Evolutionary conservation across 2,797 vertebrate species (phyloP), one percentile per base, ranked within the genome.

Genomic region (Siniperca obscura): DNA sequence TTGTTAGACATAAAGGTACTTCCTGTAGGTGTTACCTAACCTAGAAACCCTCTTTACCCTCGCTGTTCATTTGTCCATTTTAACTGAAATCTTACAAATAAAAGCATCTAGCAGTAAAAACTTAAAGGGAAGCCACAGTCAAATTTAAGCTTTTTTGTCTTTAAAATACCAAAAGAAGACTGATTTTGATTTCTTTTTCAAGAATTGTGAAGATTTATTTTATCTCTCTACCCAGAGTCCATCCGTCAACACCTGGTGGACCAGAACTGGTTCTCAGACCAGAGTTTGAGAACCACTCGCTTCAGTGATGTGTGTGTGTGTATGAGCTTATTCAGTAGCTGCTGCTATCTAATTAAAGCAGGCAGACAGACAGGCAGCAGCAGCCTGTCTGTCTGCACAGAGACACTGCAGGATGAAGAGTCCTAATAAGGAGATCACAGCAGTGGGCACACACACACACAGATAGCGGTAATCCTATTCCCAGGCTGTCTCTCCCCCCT

Each of bases 391-490:
- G 80, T 52, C 80, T 83, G 72, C 85, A 48, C 46, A 36, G 74
- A 69, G 38, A 36, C 56, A 3, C 70, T 82, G 80, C 79, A 85
- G 70, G 68, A 86, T 74, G 52, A 81, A n/a, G 76, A 87, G 56
- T 79, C 90, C 87, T 89, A 89, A 93, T 91, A 91, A 91, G 89
- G 86, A 81, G 82, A 88, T 82, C 78, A 55, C 66, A 64, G 81
- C 17, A 0, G 36, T 61, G 27, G 56, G 16, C 52, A 5, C 70
- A 76, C 73, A 70, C 36, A 64, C 48, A 67, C 52, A 75, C 62
- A 61, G 56, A 53, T 2, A 59, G 71, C 21, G 7, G 67, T 78
- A 83, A 85, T 88, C 83, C 75, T 72, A 78, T 78, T 84, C 78
- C 80, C 80, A 80, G 53, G 42, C 76, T 59, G 70, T 30, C 80